These are phyloP conservation scores for Malurus leucopterus DNA, from an alignment of 2,797 vertebrate genomes.

Conservation along the genomic window DNA sequence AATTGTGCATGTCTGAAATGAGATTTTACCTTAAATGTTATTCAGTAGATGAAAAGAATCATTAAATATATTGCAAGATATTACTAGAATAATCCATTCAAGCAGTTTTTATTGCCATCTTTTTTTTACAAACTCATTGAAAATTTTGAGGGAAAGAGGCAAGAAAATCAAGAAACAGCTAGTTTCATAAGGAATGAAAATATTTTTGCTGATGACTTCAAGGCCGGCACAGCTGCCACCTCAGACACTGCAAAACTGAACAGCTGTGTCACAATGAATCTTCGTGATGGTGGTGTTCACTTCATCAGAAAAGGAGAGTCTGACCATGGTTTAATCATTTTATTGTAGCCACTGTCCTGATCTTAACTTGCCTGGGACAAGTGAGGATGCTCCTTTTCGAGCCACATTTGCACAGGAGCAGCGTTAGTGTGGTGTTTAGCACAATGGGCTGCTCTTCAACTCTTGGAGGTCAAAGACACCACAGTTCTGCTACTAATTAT, in stretches of 20 bases:
- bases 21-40: slow-evolving; percentile 49
- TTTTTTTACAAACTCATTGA: slow-evolving; percentile 54
- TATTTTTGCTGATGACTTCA: slow-evolving; percentile 4
- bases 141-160: slow-evolving; percentile 11
- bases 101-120: slow-evolving; percentile 36
- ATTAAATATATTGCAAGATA: slow-evolving; percentile 55
- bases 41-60: slow-evolving; percentile 64
- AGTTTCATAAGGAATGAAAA: neutral
- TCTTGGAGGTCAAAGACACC: neutral
- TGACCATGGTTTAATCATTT: neutral
- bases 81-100: slow-evolving; percentile 52
- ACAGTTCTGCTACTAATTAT: neutral
- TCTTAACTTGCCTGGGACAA: neutral
- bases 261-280: neutral
- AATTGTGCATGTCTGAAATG: slow-evolving; percentile 48
- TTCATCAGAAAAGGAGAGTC: neutral
- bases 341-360: neutral
- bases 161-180: neutral
- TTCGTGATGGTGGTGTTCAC: neutral
- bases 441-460: neutral
- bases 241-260: neutral
- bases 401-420: neutral
- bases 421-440: neutral
- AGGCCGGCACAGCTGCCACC: neutral
- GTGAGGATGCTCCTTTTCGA: neutral